Base-by-base conservation (phyloP, 2,797 vertebrate genomes). In the Pantherophis alleghaniensis region DNA sequence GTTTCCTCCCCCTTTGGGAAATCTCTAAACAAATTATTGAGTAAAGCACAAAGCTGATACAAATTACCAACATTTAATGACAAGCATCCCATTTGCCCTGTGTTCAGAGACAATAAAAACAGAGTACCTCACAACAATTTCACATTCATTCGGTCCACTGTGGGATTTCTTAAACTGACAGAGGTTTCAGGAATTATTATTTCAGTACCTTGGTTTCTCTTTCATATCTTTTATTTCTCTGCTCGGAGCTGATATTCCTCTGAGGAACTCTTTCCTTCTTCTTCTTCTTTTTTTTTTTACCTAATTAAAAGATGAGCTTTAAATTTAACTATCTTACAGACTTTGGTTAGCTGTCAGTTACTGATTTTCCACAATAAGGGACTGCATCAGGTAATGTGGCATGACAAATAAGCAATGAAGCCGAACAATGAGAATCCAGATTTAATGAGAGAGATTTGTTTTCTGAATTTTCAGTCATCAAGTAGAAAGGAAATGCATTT, bases 1-100 rank as follows among this genome's bases (percentile, higher is more conserved):
- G 47, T 59, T 87, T 74, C 57, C 87, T 83, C 92, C 28, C 79
- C 63, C 92, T 83, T 86, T 74, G 92, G 26, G 32, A 90, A 95
- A 92, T 60, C 20, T 59, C 32, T 28, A 56, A 93, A 69, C 53
- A 90, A 92, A 47, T 5, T 0, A 0, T 87, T 42, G 60, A 6
- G 32, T 18, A 20, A 92, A 93, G 94, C 86, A 55, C 47, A 57
- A 16, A 32, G 37, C 51, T 24, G 83, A 91, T 66, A 92, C 0
- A 0, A 94, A 83, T 63, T 91, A 94, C 91, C 59, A 69, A 91
- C 90, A 92, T 89, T 66, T 94, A 92, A 95, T 88, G 90, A 94
- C 63, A 92, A 91, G 91, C 90, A 90, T 89, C 86, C 91, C 1
- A 0, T 95, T 96, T 95, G 42, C 47, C 94, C 55, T 0, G 0